These are phyloP conservation scores for Drosophila cardini DNA, from an alignment of 1,140 invertebrate genomes.

Conservation along the genomic window DNA sequence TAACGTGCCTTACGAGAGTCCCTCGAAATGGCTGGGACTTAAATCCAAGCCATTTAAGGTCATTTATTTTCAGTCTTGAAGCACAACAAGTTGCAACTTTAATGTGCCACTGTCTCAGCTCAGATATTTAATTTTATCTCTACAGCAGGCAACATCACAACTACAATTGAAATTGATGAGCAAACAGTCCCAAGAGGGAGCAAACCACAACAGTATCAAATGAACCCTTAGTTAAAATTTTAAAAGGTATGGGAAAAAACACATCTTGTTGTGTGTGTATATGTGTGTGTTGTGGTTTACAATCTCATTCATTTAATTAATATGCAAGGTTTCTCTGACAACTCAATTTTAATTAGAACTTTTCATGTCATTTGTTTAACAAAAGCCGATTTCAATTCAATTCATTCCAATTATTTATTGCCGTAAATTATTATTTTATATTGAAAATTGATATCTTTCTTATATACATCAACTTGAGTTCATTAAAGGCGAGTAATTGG, in stretches of 20 bases:
- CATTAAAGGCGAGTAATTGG: no score
- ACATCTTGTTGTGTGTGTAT: not conserved
- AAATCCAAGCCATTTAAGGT: slow-evolving; percentile 50
- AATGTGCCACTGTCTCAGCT: slow-evolving; percentile 1
- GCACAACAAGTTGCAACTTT: slow-evolving; percentile 27
- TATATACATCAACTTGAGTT: no score
- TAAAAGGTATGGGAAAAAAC: not conserved
- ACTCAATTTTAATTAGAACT: no score
- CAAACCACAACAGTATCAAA: slow-evolving; percentile 15
- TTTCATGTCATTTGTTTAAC: no score
- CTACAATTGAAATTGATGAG: slow-evolving; percentile 45
- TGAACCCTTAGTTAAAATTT: slow-evolving; percentile 10
- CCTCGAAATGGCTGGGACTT: not conserved
- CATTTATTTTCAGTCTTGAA: slow-evolving; percentile 59
- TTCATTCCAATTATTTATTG: no score
- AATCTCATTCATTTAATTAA: not conserved
- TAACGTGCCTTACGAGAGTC: slow-evolving; percentile 56
- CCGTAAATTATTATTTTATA: not conserved
- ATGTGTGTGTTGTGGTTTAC: not conserved
- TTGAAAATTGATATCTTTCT: not conserved
- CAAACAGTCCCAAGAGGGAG: not conserved
- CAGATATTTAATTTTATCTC: slow-evolving; percentile 28
- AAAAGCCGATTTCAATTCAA: no score
- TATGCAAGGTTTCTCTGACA: not conserved
- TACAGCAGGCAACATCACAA: not conserved